A percentile compares a stretch with the other conserved stretches of the same genome.
phyloP scores from a whole-genome alignment of 2,888 invertebrate species.

The Eilema caniola region DNA sequence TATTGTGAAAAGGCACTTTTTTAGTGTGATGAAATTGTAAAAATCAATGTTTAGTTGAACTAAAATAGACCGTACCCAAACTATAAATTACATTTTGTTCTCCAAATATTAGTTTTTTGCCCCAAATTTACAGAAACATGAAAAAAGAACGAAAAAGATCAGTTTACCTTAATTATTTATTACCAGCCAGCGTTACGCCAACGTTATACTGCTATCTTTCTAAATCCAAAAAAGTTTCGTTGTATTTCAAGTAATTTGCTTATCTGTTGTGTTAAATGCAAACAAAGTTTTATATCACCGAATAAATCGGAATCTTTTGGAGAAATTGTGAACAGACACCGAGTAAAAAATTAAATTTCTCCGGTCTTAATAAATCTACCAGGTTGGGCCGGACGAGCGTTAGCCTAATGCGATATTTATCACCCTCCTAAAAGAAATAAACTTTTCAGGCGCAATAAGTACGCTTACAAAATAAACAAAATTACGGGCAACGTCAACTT shows the following conservation, averaged over 20 bases:
- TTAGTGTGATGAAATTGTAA: no score
- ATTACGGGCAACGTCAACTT: slow-evolving; percentile 46
- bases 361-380: slow-evolving; percentile 74
- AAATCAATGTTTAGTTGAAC: no score
- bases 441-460: slow-evolving; percentile 73
- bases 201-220: not conserved
- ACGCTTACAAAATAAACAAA: slow-evolving; percentile 68
- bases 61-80: not conserved
- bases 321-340: slow-evolving; percentile 66
- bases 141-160: not conserved
- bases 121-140: not conserved
- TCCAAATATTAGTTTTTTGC: not conserved
- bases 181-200: not conserved
- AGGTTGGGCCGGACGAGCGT: slow-evolving; percentile 57
- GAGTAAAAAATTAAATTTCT: slow-evolving; percentile 65
- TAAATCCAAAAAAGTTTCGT: not conserved
- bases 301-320: slow-evolving; percentile 56
- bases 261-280: slow-evolving; percentile 36
- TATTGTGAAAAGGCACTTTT: no score
- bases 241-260: slow-evolving; percentile 19
- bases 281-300: slow-evolving; percentile 38
- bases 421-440: slow-evolving; percentile 71
- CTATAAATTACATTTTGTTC: not conserved
- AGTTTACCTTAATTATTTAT: not conserved
- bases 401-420: slow-evolving; percentile 82